These are phyloP conservation scores for Shinisaurus crocodilurus DNA, from an alignment of 2,113 vertebrate species.

Conservation along the genomic window DNA sequence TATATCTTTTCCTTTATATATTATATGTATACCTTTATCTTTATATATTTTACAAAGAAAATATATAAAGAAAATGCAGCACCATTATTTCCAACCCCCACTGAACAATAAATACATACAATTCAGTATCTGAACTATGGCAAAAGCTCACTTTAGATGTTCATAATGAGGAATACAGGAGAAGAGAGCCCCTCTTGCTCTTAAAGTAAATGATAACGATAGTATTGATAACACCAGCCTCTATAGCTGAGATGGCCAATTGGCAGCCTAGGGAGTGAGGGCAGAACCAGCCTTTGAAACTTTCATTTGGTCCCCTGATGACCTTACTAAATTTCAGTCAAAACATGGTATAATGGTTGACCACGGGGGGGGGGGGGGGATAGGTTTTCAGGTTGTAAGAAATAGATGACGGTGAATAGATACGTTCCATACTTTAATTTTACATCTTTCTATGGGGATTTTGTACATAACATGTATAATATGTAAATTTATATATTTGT, in stretches of 20 bases:
- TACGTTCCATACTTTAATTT: background rate
- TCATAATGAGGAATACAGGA: background rate
- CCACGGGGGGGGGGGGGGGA: background rate
- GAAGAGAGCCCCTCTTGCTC: background rate
- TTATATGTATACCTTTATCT: constrained; percentile 9
- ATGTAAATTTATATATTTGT: background rate
- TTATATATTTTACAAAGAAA: constrained; percentile 12
- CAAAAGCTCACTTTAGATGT: constrained; percentile 39
- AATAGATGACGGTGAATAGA: no score
- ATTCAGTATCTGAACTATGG: background rate
- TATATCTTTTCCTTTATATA: background rate
- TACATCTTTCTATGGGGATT: no score
- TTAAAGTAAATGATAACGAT: constrained; percentile 15
- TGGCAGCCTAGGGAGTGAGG: background rate
- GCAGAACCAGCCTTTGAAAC: background rate
- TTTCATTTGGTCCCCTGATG: background rate
- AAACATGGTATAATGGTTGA: background rate
- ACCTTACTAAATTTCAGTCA: background rate
- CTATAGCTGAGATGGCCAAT: background rate
- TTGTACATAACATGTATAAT: background rate
- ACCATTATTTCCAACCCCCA: constrained; percentile 1
- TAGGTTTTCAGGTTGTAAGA: background rate
- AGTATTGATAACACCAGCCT: constrained; percentile 8
- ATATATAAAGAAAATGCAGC: constrained; percentile 33
- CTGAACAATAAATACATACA: constrained; percentile 36